Conservation (phyloP, 2,888 invertebrate species). For the Polietes domitor region DNA sequence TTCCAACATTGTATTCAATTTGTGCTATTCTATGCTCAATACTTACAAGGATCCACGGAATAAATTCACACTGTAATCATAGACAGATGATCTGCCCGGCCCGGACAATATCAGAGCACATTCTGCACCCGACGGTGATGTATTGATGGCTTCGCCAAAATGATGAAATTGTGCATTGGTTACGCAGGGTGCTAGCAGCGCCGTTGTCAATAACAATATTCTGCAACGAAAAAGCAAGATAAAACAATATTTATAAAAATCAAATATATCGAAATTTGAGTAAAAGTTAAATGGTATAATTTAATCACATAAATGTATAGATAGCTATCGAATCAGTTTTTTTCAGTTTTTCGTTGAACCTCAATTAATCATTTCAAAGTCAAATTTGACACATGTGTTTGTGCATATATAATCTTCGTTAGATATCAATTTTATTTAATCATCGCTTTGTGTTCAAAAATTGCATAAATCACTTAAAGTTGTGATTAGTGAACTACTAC, state of each 20-base stretch:
- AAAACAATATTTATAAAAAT: conserved; percentile 20
- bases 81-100: conserved; percentile 89
- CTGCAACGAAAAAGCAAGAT: conserved; percentile 72
- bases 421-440: too few relatives aligned
- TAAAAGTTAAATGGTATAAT: background rate
- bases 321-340: conserved; percentile 4
- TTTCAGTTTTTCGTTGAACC: conserved; percentile 28
- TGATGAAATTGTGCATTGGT: conserved; percentile 76
- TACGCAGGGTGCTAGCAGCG: conserved; percentile 60
- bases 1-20: too few relatives aligned
- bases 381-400: background rate
- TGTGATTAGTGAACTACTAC: too few relatives aligned
- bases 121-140: conserved; percentile 82
- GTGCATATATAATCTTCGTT: too few relatives aligned
- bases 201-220: conserved; percentile 74
- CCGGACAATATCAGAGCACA: conserved; percentile 91
- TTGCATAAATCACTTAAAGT: too few relatives aligned
- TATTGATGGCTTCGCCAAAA: conserved; percentile 76
- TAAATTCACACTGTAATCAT: conserved; percentile 92
- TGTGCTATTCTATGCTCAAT: too few relatives aligned
- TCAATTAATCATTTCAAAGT: conserved; percentile 53
- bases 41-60: conserved; percentile 91
- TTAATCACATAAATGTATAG: conserved; percentile 5
- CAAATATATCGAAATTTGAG: background rate
- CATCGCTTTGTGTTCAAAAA: too few relatives aligned